Percentiles rank a stretch among this genome's conserved stretches.
Conservation (phyloP, 2,113 vertebrate genomes). For the Syngnathus typhle region DNA sequence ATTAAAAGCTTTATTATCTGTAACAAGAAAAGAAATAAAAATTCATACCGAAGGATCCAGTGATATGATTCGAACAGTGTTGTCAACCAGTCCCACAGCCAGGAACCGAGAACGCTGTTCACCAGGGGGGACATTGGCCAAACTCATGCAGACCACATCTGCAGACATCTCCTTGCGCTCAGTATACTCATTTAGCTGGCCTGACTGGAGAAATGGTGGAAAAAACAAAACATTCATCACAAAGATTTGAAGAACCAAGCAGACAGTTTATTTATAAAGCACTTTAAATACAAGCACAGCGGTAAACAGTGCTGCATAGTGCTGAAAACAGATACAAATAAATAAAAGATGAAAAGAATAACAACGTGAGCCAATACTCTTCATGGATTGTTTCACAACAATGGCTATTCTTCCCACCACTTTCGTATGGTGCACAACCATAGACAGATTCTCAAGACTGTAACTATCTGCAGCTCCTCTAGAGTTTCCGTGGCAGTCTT, state of each 20-base stretch:
- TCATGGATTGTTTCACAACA: no score
- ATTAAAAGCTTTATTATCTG: neutral
- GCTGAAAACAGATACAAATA: no score
- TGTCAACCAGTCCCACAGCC: conserved; percentile 93
- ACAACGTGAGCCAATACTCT: no score
- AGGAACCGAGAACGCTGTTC: conserved; percentile 94
- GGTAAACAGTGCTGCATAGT: no score
- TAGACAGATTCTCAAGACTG: no score
- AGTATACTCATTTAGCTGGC: conserved; percentile 96
- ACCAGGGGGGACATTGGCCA: conserved; percentile 93
- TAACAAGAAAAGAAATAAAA: neutral
- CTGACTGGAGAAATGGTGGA: conserved; percentile 71
- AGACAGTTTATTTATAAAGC: neutral
- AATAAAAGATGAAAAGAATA: no score
- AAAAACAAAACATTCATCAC: neutral
- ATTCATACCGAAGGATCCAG: conserved; percentile 86
- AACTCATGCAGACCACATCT: conserved; percentile 95
- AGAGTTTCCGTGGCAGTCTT: no score
- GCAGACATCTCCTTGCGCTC: conserved; percentile 98
- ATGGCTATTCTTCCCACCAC: no score
- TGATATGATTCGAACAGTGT: conserved; percentile 96
- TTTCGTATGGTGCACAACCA: no score
- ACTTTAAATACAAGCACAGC: no score
- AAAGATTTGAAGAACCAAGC: neutral
- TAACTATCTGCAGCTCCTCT: no score